Base-by-base conservation (phyloP, 2,797 vertebrate genomes). In the Enteromius unitaeniatus region DNA sequence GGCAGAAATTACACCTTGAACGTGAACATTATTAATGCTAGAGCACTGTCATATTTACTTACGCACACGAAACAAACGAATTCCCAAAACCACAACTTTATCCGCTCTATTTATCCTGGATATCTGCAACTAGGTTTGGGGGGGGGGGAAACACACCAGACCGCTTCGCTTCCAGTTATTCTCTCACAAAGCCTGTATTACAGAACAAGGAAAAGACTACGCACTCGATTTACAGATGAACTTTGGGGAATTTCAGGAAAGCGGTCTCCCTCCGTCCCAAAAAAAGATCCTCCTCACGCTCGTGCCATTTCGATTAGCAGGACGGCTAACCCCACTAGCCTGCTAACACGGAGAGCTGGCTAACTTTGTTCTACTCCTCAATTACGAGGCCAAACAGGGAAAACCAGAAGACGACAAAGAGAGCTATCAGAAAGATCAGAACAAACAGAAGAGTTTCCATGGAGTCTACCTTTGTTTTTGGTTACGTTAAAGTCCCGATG, bases 401-500 rank as follows among this genome's bases (percentile, higher is more conserved):
- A 72, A 77, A 83, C 34, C 47, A 76, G 23, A 58, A 51, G 31
- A 77, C 73, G 45, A 83, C 81, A 83, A 83, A 83, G 73, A 76
- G 68, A 58, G 49, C 73, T 37, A 77, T 47, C 60, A 72, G 68
- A 73, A 2, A 64, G 28, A 75, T 51, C 70, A 78, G 21, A 72
- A 51, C 65, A 79, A 73, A 74, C 72, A 28, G 14, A 51, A 64
- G 58, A 80, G 82, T 87, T 74, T 26, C 21, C n/a, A 19, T 86
- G 64, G 23, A 68, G 84, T 86, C 87, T 89, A 89, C 88, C 88
- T 89, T 87, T 86, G 87, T 86, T 83, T 85, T 86, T 72, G 82
- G 17, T 67, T 89, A 86, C 72, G 88, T 86, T 86, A 78, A 82
- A 85, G 77, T 89, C 88, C 76, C 80, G 88, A 70, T 83, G 88